phyloP scores from a whole-genome alignment of 23 tunicate genomes.

The Ciona savignyi region DNA sequence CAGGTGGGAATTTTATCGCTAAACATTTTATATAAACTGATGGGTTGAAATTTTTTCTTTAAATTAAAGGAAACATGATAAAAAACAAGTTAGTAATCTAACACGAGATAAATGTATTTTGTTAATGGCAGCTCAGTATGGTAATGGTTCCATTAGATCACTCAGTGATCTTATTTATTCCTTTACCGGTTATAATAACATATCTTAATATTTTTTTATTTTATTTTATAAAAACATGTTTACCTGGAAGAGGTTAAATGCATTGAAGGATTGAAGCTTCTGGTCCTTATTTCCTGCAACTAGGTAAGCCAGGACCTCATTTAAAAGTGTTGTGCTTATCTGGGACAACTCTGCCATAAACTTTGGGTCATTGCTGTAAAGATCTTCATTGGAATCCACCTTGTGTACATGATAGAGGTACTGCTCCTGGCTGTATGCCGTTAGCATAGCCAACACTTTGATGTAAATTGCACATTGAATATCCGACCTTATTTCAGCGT shows the following conservation, averaged over 20 bases:
- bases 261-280: constrained; percentile 25
- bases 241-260: constrained; percentile 50
- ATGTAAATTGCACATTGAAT: constrained; percentile 32
- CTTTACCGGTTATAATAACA: too few species aligned
- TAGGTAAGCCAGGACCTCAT: constrained; percentile 51
- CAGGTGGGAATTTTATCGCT: too few species aligned
- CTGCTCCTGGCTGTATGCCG: constrained; percentile 78
- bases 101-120: too few species aligned
- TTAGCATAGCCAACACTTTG: constrained; percentile 62
- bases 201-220: too few species aligned
- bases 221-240: too few species aligned
- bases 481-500: constrained; percentile 11
- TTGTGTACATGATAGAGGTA: constrained; percentile 22
- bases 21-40: too few species aligned
- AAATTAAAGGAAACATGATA: too few species aligned
- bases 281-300: constrained; percentile 22
- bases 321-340: constrained; percentile 39
- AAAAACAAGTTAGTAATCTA: too few species aligned
- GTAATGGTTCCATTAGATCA: too few species aligned
- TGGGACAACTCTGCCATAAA: constrained; percentile 42
- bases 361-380: constrained; percentile 80
- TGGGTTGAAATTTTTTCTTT: too few species aligned
- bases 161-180: too few species aligned
- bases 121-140: too few species aligned
- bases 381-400: constrained; percentile 81